phyloP scores from a whole-genome alignment of 2,888 invertebrate species.

The Macropis europaea region DNA sequence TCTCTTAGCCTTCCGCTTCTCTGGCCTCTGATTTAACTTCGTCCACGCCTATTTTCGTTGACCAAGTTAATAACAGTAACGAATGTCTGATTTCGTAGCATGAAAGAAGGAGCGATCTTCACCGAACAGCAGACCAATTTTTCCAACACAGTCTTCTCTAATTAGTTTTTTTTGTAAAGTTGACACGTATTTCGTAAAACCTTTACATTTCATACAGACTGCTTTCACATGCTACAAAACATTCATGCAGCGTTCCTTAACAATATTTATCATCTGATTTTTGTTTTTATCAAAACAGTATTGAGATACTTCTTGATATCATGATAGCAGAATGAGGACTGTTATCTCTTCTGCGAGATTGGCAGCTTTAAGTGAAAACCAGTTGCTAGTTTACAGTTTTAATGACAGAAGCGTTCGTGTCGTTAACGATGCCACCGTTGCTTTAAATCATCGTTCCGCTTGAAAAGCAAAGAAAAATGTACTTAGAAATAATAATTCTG shows the following conservation, averaged over 20 bases:
- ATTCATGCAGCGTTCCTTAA: too few relatives aligned
- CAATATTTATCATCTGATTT: too few relatives aligned
- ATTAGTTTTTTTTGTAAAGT: too few relatives aligned
- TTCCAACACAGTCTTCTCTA: too few relatives aligned
- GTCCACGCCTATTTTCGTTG: conserved; percentile 19
- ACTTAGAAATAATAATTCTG: background rate
- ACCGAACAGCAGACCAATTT: background rate
- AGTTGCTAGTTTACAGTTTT: conserved; percentile 29
- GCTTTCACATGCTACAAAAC: too few relatives aligned
- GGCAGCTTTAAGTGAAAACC: conserved; percentile 5
- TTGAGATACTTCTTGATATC: background rate
- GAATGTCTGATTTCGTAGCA: background rate
- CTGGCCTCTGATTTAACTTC: conserved; percentile 31
- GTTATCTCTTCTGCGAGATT: background rate
- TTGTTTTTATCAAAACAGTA: background rate
- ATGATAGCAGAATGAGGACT: background rate
- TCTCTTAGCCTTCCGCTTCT: conserved; percentile 43
- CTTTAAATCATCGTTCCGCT: background rate
- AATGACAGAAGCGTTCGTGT: conserved; percentile 7
- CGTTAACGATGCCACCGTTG: background rate
- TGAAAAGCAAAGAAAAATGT: background rate
- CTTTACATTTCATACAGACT: too few relatives aligned
- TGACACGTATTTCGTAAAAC: too few relatives aligned
- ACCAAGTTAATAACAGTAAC: conserved; percentile 1
- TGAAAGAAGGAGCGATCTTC: background rate